Conservation (phyloP, 2,888 invertebrate species). For the Drosophila putrida region DNA sequence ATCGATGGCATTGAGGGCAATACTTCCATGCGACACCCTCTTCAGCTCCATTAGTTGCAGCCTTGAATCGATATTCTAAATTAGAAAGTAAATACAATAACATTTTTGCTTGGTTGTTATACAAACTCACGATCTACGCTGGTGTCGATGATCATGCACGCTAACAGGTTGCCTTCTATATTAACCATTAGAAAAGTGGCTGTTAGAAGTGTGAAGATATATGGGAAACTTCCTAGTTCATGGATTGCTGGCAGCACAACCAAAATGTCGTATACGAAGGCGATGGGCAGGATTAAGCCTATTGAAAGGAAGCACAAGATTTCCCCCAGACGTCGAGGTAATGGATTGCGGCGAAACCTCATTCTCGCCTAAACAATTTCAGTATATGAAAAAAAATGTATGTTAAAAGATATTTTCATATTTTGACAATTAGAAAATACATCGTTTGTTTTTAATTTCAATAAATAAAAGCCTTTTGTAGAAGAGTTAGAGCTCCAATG, state of each 20-base stretch:
- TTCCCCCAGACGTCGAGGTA: neutral
- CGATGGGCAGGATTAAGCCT: conserved; percentile 70
- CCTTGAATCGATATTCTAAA: neutral
- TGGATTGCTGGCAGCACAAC: conserved; percentile 90
- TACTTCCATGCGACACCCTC: conserved; percentile 12
- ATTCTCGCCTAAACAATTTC: neutral
- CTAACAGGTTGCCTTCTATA: conserved; percentile 91
- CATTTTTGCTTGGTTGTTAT: too few relatives aligned
- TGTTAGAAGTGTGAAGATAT: conserved; percentile 87
- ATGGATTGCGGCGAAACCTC: conserved; percentile 12
- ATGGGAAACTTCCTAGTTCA: conserved; percentile 86
- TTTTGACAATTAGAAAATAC: neutral
- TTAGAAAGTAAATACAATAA: too few relatives aligned
- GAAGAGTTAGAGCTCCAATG: too few relatives aligned
- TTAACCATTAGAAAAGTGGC: conserved; percentile 91
- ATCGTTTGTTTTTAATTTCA: too few relatives aligned
- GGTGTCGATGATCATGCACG: conserved; percentile 91
- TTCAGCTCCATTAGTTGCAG: neutral
- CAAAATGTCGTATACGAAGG: conserved; percentile 86
- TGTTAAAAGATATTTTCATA: neutral
- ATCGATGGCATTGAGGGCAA: conserved; percentile 7
- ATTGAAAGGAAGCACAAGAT: conserved; percentile 67
- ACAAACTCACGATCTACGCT: conserved; percentile 88
- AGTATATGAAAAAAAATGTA: neutral
- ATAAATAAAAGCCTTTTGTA: too few relatives aligned